A percentile compares a stretch with the other conserved stretches of the same genome.
Conservation (phyloP, 2,113 vertebrate genomes). For the Otus sunia region DNA sequence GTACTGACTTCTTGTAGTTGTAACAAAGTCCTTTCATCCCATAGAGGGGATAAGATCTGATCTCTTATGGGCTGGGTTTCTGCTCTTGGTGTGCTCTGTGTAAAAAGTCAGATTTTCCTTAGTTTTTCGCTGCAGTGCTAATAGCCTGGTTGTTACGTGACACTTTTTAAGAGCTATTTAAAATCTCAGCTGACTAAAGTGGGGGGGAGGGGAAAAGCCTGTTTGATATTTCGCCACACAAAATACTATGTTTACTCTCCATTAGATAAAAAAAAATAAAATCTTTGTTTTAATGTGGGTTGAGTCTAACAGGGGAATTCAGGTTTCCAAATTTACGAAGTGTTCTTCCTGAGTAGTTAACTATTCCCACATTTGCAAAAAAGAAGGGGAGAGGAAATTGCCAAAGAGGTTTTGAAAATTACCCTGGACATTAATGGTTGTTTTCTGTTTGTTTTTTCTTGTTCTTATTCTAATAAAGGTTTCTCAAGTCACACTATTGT, state of each 20-base stretch:
- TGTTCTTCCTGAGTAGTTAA: slow-evolving; percentile 70
- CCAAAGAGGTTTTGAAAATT: slow-evolving; percentile 36
- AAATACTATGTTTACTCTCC: slow-evolving; percentile 18
- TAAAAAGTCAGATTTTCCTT: not conserved
- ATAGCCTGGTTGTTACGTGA: not conserved
- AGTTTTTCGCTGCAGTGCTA: not conserved
- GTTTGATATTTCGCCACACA: slow-evolving; percentile 12
- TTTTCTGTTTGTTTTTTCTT: not conserved
- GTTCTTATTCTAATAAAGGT: slow-evolving; percentile 34
- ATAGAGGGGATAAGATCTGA: not conserved
- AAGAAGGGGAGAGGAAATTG: slow-evolving; percentile 48
- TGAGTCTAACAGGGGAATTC: slow-evolving; percentile 42
- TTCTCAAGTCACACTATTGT: slow-evolving; percentile 18
- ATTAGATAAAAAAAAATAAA: not conserved
- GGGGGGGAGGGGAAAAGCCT: not conserved
- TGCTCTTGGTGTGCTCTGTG: not conserved
- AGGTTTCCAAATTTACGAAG: slow-evolving; percentile 64
- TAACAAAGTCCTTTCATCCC: not conserved
- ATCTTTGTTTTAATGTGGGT: slow-evolving; percentile 52
- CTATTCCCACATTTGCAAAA: slow-evolving; percentile 58
- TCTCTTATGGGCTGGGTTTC: not conserved
- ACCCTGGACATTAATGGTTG: slow-evolving; percentile 3
- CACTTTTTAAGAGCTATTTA: not conserved
- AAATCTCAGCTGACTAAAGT: not conserved
- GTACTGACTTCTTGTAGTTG: not conserved